Conservation (phyloP, 2,888 invertebrate genomes). For the Willowsia nigromaculata region DNA sequence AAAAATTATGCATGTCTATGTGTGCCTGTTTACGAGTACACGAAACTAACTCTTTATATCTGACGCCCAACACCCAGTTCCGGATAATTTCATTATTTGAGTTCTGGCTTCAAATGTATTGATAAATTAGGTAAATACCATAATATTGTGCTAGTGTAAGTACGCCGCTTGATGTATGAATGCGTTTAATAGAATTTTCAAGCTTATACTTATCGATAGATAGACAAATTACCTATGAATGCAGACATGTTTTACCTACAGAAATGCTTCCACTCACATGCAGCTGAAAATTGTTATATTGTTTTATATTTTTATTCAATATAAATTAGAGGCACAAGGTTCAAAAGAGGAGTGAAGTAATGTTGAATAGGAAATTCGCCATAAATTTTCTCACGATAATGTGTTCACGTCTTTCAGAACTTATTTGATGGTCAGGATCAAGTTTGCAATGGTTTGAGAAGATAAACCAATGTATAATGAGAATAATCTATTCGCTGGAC, state of each 20-base stretch:
- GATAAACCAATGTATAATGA: neutral
- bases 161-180: too few species aligned
- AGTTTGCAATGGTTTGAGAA: constrained; percentile 15
- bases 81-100: too few species aligned
- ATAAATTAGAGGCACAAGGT: neutral
- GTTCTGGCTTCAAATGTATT: too few species aligned
- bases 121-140: too few species aligned
- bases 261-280: neutral
- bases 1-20: neutral
- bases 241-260: too few species aligned
- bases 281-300: neutral
- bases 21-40: too few species aligned
- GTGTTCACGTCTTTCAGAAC: neutral
- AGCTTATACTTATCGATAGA: too few species aligned
- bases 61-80: too few species aligned
- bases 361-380: constrained; percentile 34
- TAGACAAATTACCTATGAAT: too few species aligned
- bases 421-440: constrained; percentile 56
- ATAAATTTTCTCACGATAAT: constrained; percentile 45
- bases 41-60: too few species aligned
- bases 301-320: neutral
- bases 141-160: too few species aligned
- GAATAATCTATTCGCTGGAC: neutral
- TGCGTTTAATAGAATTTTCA: too few species aligned
- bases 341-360: neutral